phyloP scores from a whole-genome alignment of 2,113 vertebrate genomes.

The Alaudala cheleensis region DNA sequence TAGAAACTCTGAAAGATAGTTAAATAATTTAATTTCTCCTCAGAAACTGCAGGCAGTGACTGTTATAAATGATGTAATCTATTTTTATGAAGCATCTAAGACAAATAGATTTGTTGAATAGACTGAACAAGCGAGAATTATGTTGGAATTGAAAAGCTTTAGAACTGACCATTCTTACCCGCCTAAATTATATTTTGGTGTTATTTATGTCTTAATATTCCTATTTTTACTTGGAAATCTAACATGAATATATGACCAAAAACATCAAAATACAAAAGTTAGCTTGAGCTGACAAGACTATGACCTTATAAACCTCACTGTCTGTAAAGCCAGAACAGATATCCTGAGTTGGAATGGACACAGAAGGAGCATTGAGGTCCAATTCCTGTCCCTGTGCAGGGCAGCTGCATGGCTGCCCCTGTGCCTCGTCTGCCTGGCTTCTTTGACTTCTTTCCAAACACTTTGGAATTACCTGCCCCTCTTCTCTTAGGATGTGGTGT shows the following conservation, averaged over 20 bases:
- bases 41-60: background rate
- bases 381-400: background rate
- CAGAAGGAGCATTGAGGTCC: background rate
- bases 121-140: background rate
- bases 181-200: background rate
- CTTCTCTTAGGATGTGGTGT: background rate
- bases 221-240: background rate
- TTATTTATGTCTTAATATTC: background rate
- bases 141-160: background rate
- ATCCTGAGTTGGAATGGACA: background rate
- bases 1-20: background rate
- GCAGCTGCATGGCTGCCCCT: background rate
- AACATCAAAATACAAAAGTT: background rate
- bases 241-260: background rate
- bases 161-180: background rate
- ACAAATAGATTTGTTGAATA: background rate
- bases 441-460: no score
- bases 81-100: background rate
- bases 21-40: slow-evolving; percentile 28
- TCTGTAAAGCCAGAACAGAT: background rate
- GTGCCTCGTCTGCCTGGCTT: background rate
- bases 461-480: background rate
- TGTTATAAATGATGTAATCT: background rate
- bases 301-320: background rate
- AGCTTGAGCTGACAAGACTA: background rate